phyloP scores from a whole-genome alignment of 2,797 vertebrate genomes.

The Cryptoblepharus egeriae region DNA sequence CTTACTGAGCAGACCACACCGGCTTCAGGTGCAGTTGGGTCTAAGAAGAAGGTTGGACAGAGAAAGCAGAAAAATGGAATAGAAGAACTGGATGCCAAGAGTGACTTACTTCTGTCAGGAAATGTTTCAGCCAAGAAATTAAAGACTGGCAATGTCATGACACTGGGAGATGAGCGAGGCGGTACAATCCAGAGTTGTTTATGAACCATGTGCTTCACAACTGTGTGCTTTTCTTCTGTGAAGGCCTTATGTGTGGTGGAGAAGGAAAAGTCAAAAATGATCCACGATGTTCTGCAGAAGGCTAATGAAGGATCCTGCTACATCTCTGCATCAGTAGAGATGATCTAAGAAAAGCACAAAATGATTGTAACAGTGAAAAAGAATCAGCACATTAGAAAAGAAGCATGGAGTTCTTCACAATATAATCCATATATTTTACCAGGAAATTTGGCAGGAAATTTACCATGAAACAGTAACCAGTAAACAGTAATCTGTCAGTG shows the following conservation, averaged over 20 bases:
- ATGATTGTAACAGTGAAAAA: slow-evolving; percentile 86
- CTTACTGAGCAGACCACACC: slow-evolving; percentile 86
- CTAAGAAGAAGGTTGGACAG: slow-evolving; percentile 86
- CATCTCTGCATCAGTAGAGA: slow-evolving; percentile 82
- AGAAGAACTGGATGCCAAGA: slow-evolving; percentile 24
- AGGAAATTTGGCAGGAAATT: slow-evolving; percentile 83
- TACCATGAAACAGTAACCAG: no score
- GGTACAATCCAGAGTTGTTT: slow-evolving; percentile 57
- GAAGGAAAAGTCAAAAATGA: slow-evolving; percentile 87
- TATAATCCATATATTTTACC: slow-evolving; percentile 91
- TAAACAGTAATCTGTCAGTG: no score
- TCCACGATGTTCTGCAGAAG: slow-evolving; percentile 91
- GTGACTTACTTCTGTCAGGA: no score
- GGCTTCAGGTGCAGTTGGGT: slow-evolving; percentile 76
- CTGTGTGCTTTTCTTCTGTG: no score
- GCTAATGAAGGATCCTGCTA: slow-evolving; percentile 86
- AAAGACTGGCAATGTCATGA: no score
- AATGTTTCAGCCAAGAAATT: no score
- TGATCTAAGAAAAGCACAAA: slow-evolving; percentile 91
- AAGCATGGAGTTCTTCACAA: slow-evolving; percentile 90
- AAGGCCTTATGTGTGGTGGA: slow-evolving; percentile 87
- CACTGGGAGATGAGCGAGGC: no score
- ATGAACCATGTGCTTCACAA: slow-evolving; percentile 90
- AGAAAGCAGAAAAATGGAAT: slow-evolving; percentile 92
- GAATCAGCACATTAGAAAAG: slow-evolving; percentile 89